phyloP scores from a whole-genome alignment of 2,888 invertebrate species.

The Oscheius sp. region DNA sequence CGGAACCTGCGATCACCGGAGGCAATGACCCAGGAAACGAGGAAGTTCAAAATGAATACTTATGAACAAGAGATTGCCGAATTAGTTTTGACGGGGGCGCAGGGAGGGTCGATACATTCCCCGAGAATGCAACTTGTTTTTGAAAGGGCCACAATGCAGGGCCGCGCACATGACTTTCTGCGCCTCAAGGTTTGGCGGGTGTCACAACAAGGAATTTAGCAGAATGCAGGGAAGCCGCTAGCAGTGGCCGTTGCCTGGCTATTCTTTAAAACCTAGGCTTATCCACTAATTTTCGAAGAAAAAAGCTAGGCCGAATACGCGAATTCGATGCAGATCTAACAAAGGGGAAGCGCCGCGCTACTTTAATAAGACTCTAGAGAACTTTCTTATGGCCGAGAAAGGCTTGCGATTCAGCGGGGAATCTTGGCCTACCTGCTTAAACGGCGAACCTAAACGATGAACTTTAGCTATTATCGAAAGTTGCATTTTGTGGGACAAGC shows the following conservation, averaged over 20 bases:
- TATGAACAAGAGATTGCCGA: conserved; percentile 25
- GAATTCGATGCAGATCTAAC: background rate
- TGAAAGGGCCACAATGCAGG: conserved; percentile 26
- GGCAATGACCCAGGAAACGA: background rate
- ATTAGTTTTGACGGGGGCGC: conserved; percentile 28
- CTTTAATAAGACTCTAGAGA: background rate
- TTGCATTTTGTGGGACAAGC: background rate
- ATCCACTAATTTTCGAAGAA: conserved; percentile 6
- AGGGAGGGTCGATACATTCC: conserved; percentile 30
- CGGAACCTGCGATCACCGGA: background rate
- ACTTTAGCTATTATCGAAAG: too few relatives aligned
- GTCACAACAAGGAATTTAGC: conserved; percentile 18
- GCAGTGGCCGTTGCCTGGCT: too few relatives aligned
- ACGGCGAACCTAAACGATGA: too few relatives aligned
- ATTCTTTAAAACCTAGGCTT: too few relatives aligned
- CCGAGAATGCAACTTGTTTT: conserved; percentile 31
- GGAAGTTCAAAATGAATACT: conserved; percentile 5
- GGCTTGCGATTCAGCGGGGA: too few relatives aligned
- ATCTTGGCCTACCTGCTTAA: too few relatives aligned
- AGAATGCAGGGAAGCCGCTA: background rate
- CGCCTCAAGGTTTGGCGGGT: conserved; percentile 17
- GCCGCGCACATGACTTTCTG: conserved; percentile 25
- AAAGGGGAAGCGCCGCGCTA: background rate
- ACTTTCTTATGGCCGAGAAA: too few relatives aligned
- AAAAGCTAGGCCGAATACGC: background rate